Base-by-base conservation (phyloP, 2,113 vertebrate species). In the Colaptes auratus region DNA sequence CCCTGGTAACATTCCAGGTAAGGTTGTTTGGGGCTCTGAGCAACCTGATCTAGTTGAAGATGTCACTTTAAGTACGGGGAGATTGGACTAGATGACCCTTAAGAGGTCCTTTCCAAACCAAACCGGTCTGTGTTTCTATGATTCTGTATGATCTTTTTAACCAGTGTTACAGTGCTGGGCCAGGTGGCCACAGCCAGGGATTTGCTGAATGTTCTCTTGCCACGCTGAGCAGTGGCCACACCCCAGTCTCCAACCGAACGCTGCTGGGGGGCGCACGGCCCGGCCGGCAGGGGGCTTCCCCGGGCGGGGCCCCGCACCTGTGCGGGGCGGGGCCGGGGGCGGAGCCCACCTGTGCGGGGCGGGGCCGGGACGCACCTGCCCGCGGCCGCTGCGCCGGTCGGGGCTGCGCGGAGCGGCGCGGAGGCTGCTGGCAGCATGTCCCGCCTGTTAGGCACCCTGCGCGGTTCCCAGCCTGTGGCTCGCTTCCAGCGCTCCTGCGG, bases 401-500 rank as follows among this genome's bases (percentile, higher is more conserved):
- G 81, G n/a, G 25, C 15, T 42, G 74, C 30, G 50, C 25, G 14
- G 33, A 4, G 48, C 48, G 24, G 53, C 72, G 64, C 56, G n/a
- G 36, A 12, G 63, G 15, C 55, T 31, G 69, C 86, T 85, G 35
- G 74, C 81, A 89, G 88, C 82, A 98, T 97, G 97, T 93, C 93
- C 30, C 63, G 91, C 44, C 55, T 98, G 67, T 67, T 98, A 90
- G 74, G 93, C 58, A 96, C 96, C 77, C 97, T 99, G 60, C 96
- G 97, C n/a, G 98, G 98, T 82, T 97, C 98, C 14, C 98, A 98
- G 91, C 98, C 98, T 9, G 98, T 99, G 81, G 98, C 98, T 70
- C 96, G 98, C 50, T 99, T 99, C 96, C 99, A 99, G 97, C 98
- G 98, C 66, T 86, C 85, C 94, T 99, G 99, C 88, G 99, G 99